phyloP scores from a whole-genome alignment of 2,113 vertebrate genomes.

The Rhinogobius similis region DNA sequence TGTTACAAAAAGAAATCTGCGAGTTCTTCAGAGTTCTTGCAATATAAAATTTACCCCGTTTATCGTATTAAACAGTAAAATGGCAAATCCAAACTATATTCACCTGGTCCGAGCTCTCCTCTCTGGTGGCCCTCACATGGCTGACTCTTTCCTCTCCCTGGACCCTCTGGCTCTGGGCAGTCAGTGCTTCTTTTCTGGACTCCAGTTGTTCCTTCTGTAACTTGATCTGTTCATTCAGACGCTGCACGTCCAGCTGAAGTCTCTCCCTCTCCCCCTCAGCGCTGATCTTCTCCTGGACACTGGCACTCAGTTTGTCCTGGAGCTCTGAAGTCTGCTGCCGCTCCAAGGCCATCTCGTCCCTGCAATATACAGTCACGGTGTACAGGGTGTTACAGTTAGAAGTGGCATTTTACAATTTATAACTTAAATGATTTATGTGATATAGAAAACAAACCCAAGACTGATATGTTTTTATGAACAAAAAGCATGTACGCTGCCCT shows the following conservation, averaged over 20 bases:
- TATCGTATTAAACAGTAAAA: background rate
- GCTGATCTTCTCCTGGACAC: slow-evolving; percentile 69
- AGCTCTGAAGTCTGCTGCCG: slow-evolving; percentile 74
- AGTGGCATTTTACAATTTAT: background rate
- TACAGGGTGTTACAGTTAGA: too few species aligned
- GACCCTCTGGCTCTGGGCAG: slow-evolving; percentile 37
- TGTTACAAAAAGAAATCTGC: too few species aligned
- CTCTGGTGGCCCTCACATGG: slow-evolving; percentile 52
- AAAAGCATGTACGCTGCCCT: too few species aligned
- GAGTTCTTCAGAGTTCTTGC: background rate
- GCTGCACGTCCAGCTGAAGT: slow-evolving; percentile 65
- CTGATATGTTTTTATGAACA: too few species aligned
- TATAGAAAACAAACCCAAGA: too few species aligned
- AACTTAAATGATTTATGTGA: too few species aligned
- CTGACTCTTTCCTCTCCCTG: slow-evolving; percentile 29
- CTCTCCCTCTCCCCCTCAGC: slow-evolving; percentile 74
- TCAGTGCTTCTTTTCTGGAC: slow-evolving; percentile 32
- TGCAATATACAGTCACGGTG: slow-evolving; percentile 25
- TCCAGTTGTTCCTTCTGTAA: slow-evolving; percentile 53
- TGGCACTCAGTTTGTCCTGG: slow-evolving; percentile 75
- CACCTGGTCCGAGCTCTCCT: slow-evolving; percentile 78
- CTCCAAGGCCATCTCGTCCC: slow-evolving; percentile 67
- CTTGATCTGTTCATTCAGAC: slow-evolving; percentile 59
- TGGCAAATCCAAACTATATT: background rate
- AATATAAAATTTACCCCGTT: background rate